Evolutionary conservation across 23 tunicate genomes (phyloP), one percentile per base, ranked within the genome.

Genomic region (Styela clava): DNA sequence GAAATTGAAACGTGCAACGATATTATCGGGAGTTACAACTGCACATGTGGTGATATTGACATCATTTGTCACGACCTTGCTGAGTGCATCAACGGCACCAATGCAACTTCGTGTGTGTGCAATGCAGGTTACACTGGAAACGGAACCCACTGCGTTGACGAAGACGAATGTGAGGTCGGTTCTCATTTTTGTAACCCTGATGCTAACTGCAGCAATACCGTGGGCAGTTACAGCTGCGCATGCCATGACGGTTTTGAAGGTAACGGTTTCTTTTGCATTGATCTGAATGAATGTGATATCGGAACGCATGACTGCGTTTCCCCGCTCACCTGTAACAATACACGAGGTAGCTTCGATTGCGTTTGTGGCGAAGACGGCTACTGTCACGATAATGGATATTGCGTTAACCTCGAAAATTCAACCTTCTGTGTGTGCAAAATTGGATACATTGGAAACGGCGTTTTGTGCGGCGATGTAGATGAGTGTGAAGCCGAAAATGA

Each of bases 271-370:
- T 16, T 25, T 37, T 82, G 85, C 68, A 44, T 9, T 1, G 85
- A 82, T 52, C 27, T 82, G 24, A 62, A 82, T 52, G 85, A 82
- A 69, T 82, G 85, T 29, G 74, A 18, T 2, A 34, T 31, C 0
- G 85, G 23, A 32, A 28, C 78, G 22, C 78, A 82, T 35, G 64
- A 82, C 65, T 82, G 85, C 78, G 33, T 34, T 9, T 35, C 22
- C n/a, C 74, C 85, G 35, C 33, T 33, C 18, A 68, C 65, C 24
- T 82, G 85, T 44, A 33, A 34, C 0, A 82, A 82, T 27, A 82
- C 67, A 24, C 12, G 0, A 9, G 85, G 85, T 0, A 29, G 69
- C 0, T 82, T 69, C 68, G 24, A 70, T n/a, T 82, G 85, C 31
- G 78, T 44, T 24, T 82, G 85, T 34, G 65, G 65, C 31, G 0